Evolutionary conservation across 2,113 vertebrate species (phyloP).

Genomic region (Progne subis): DNA sequence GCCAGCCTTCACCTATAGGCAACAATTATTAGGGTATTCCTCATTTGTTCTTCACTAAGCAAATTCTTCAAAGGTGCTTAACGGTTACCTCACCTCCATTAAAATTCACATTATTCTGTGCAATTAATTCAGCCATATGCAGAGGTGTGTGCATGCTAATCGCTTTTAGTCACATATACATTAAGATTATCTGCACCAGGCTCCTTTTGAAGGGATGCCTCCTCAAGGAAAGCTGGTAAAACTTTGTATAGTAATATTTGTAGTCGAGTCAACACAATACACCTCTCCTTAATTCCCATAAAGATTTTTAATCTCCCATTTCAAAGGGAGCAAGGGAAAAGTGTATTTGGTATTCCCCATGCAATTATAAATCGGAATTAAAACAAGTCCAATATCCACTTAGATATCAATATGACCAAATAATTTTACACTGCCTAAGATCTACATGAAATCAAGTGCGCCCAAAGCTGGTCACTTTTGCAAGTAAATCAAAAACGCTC

Average conservation of each 20-base stretch:
- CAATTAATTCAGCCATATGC: background rate
- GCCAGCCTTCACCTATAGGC: slow-evolving; percentile 61
- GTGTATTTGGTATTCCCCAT: background rate
- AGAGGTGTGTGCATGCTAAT: background rate
- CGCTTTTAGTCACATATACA: background rate
- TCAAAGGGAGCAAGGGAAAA: background rate
- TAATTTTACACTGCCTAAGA: background rate
- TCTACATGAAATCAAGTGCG: background rate
- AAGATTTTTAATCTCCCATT: background rate
- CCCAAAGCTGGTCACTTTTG: slow-evolving; percentile 1
- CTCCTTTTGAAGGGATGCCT: background rate
- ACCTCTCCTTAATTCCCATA: background rate
- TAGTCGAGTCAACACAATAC: background rate
- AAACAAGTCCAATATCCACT: background rate
- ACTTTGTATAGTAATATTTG: background rate
- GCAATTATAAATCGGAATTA: background rate
- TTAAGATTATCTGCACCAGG: background rate
- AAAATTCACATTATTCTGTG: background rate
- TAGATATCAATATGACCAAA: background rate
- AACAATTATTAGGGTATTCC: slow-evolving; percentile 22
- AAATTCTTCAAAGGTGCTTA: slow-evolving; percentile 4
- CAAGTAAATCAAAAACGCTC: slow-evolving; percentile 80
- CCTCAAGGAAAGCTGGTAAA: background rate
- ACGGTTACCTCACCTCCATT: background rate
- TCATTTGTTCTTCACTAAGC: background rate